phyloP scores from a whole-genome alignment of 2,888 invertebrate genomes.

The Torymus tubicola region DNA sequence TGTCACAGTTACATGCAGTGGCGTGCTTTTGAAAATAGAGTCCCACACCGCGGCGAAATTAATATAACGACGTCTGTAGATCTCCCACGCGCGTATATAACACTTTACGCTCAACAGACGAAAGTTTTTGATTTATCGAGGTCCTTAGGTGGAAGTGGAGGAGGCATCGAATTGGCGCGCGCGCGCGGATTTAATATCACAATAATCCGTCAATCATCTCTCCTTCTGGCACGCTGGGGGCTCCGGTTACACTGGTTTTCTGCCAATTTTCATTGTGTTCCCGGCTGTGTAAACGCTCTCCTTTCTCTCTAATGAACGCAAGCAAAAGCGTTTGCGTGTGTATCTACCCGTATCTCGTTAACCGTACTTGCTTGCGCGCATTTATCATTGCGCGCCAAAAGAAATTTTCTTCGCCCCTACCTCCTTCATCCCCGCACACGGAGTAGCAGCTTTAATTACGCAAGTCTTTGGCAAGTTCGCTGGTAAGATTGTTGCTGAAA shows the following conservation, averaged over 20 bases:
- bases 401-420: slow-evolving; percentile 18
- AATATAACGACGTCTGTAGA: no score
- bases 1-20: no score
- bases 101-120: no score
- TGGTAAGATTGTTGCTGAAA: no score
- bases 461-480: no score
- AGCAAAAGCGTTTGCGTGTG: background rate
- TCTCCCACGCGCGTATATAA: no score
- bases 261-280: slow-evolving; percentile 53
- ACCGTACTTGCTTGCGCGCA: slow-evolving; percentile 6
- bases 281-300: slow-evolving; percentile 30
- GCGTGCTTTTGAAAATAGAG: no score
- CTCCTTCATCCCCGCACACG: no score
- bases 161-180: no score
- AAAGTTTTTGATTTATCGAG: slow-evolving; percentile 29
- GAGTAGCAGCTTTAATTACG: no score
- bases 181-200: slow-evolving; percentile 45
- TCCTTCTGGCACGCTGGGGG: slow-evolving; percentile 26
- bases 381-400: slow-evolving; percentile 24
- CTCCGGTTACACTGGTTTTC: slow-evolving; percentile 35
- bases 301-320: slow-evolving; percentile 33
- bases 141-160: background rate
- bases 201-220: slow-evolving; percentile 55
- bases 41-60: no score
- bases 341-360: slow-evolving; percentile 4